phyloP scores from a whole-genome alignment of 2,888 invertebrate species.

The Brenthis ino region DNA sequence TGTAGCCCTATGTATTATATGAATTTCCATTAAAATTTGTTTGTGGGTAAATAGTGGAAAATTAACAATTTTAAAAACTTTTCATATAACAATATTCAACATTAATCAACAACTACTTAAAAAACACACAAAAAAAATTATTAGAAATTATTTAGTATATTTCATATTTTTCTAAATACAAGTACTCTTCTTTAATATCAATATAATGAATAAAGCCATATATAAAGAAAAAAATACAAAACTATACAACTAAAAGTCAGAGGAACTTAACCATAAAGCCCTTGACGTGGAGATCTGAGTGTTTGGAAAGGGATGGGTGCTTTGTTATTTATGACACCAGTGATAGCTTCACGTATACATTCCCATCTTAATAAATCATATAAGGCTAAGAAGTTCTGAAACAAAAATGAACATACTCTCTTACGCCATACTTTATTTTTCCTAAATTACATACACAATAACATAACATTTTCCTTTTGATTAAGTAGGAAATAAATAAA shows the following conservation, averaged over 20 bases:
- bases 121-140: no score
- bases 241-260: neutral
- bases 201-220: neutral
- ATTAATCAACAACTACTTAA: no score
- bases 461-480: no score
- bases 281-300: conserved; percentile 1
- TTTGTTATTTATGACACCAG: conserved; percentile 17
- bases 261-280: neutral
- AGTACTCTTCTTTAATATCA: no score
- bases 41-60: no score
- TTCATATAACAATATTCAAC: no score
- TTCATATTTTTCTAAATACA: no score
- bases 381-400: neutral
- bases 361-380: conserved; percentile 13
- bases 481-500: no score
- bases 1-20: no score
- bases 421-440: neutral
- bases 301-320: neutral
- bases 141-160: no score
- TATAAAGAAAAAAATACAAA: neutral
- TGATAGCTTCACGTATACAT: conserved; percentile 12
- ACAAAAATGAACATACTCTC: neutral
- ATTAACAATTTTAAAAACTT: no score
- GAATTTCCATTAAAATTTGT: no score
- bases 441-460: neutral